Conservation (phyloP, 2,113 vertebrate species). For the Bubo scandiacus region DNA sequence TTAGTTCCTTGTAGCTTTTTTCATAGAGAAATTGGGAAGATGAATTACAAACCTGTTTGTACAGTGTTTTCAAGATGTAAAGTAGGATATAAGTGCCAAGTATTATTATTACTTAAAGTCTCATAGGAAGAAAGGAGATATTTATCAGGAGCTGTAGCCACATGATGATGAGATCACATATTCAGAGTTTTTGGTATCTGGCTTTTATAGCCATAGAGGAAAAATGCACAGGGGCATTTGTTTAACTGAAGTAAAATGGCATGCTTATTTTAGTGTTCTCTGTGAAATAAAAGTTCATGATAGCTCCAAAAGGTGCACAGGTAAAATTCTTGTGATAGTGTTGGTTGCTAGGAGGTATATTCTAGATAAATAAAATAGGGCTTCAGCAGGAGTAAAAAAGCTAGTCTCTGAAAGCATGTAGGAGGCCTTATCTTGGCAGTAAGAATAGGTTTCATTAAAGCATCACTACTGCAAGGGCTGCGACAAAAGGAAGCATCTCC, state of each 20-base stretch:
- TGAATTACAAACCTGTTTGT: neutral
- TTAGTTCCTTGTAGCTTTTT: neutral
- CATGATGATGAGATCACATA: neutral
- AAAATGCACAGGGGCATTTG: neutral
- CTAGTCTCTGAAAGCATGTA: neutral
- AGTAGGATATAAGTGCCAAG: neutral
- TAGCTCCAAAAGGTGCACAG: neutral
- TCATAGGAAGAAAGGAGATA: neutral
- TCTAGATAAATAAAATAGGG: neutral
- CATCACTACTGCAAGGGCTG: neutral
- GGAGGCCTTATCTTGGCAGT: neutral
- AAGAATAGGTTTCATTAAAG: neutral
- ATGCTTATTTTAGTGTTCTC: neutral
- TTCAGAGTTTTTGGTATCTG: neutral
- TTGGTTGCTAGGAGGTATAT: neutral
- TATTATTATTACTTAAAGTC: neutral
- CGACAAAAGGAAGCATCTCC: neutral
- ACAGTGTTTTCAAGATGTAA: neutral
- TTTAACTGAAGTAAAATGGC: neutral
- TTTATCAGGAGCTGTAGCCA: neutral
- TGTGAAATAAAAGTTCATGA: neutral
- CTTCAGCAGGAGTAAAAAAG: neutral
- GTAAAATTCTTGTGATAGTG: neutral
- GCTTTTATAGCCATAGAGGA: neutral
- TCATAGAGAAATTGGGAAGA: neutral